Conservation (phyloP, 2,797 vertebrate genomes). For the Gymnoscopelus microlampas region DNA sequence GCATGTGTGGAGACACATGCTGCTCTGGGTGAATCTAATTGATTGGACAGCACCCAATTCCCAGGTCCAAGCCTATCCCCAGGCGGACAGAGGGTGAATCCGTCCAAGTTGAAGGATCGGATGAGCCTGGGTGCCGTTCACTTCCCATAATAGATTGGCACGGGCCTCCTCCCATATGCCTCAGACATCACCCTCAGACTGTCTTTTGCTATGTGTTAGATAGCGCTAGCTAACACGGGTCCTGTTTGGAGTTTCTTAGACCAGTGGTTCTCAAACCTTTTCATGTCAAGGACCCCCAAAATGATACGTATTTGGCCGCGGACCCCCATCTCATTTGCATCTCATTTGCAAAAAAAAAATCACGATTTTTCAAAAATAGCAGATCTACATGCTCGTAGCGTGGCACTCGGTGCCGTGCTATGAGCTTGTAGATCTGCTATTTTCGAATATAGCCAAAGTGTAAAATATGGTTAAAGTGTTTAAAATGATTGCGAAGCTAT, state of each 20-base stretch:
- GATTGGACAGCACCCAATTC: slow-evolving; percentile 81
- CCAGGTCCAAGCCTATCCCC: slow-evolving; percentile 74
- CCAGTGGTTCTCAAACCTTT: not conserved
- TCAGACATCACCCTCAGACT: slow-evolving; percentile 61
- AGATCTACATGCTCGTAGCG: no score
- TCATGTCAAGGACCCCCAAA: no score
- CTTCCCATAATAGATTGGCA: slow-evolving; percentile 73
- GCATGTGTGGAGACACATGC: slow-evolving; percentile 77
- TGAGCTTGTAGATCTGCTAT: no score
- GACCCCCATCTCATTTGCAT: no score
- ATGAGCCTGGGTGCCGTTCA: slow-evolving; percentile 69
- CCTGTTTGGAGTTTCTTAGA: slow-evolving; percentile 29
- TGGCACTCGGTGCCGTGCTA: no score
- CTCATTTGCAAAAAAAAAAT: no score
- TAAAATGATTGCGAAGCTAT: no score
- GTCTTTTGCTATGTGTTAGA: slow-evolving; percentile 54
- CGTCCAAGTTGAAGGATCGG: slow-evolving; percentile 69
- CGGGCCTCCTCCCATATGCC: slow-evolving; percentile 66
- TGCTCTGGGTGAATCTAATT: slow-evolving; percentile 80
- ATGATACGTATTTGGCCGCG: no score
- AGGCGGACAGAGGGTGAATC: slow-evolving; percentile 72
- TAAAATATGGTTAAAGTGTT: no score
- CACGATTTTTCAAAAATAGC: no score
- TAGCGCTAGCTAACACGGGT: slow-evolving; percentile 46
- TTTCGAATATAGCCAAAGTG: no score